Conservation (phyloP, 2,888 invertebrate species). For the Tromatobia lineatoria region DNA sequence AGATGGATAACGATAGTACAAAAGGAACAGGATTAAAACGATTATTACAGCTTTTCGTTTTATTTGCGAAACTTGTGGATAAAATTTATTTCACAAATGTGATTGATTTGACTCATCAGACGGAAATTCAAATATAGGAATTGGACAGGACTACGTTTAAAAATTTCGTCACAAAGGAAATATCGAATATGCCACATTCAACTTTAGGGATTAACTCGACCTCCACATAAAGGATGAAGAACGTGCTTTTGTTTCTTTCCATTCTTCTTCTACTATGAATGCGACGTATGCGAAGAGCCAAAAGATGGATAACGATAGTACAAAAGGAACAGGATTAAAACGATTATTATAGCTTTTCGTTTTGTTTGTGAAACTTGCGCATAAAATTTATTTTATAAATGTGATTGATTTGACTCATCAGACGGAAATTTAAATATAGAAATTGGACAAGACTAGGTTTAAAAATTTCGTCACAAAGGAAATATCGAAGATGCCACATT, state of each 20-base stretch:
- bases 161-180: too few species aligned
- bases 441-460: not conserved
- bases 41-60: not conserved
- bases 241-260: not conserved
- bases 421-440: too few species aligned
- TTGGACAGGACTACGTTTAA: not conserved
- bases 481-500: slow-evolving; percentile 45
- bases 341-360: not conserved
- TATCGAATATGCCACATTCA: slow-evolving; percentile 39
- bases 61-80: too few species aligned
- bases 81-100: too few species aligned
- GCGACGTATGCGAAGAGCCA: not conserved
- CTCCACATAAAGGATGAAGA: not conserved
- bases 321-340: too few species aligned
- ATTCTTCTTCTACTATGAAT: not conserved
- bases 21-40: too few species aligned
- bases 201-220: slow-evolving; percentile 32
- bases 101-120: too few species aligned
- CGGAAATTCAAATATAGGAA: too few species aligned
- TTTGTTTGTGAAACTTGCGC: too few species aligned
- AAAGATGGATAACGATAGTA: not conserved
- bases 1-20: not conserved
- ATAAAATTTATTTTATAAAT: too few species aligned
- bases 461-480: too few species aligned
- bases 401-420: too few species aligned